phyloP scores from a whole-genome alignment of 2,113 vertebrate genomes.

The Camelus bactrianus region DNA sequence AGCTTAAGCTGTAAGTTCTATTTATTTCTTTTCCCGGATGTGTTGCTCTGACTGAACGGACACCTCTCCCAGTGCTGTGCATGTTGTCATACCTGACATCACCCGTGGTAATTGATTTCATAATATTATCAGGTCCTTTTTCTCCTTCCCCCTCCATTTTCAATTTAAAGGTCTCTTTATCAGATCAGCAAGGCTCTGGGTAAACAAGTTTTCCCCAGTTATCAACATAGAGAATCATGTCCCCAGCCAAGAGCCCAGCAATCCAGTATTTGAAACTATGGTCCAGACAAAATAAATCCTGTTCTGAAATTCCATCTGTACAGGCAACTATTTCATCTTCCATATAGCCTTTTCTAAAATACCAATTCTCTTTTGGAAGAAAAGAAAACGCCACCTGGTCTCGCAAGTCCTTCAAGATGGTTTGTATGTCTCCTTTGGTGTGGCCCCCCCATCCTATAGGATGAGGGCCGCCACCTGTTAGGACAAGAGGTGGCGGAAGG shows the following conservation, averaged over 20 bases:
- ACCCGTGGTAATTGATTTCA: conserved; percentile 43
- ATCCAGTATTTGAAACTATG: conserved; percentile 49
- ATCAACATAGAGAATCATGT: conserved; percentile 30
- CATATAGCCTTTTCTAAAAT: conserved; percentile 35
- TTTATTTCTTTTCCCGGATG: conserved; percentile 12
- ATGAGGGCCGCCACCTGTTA: neutral
- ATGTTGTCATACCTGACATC: conserved; percentile 21
- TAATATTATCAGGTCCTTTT: conserved; percentile 55
- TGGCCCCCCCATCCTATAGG: neutral
- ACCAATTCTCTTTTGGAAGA: conserved; percentile 42
- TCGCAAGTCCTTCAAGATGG: neutral
- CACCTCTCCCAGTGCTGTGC: neutral
- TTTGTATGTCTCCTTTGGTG: conserved; percentile 1
- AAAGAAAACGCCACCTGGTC: conserved; percentile 26
- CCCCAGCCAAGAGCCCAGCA: conserved; percentile 30
- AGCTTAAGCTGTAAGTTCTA: neutral
- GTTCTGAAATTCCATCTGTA: conserved; percentile 50
- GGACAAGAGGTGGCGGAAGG: conserved; percentile 10
- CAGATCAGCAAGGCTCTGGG: conserved; percentile 49
- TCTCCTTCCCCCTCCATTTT: conserved; percentile 43
- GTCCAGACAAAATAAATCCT: conserved; percentile 16
- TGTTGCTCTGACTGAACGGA: neutral
- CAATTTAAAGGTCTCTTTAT: conserved; percentile 66
- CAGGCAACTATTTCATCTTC: conserved; percentile 35
- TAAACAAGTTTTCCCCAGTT: conserved; percentile 62